Evolutionary conservation across 2,888 invertebrate species (phyloP), one percentile per base, ranked within the genome.

Genomic region (Thymelicus sylvestris): DNA sequence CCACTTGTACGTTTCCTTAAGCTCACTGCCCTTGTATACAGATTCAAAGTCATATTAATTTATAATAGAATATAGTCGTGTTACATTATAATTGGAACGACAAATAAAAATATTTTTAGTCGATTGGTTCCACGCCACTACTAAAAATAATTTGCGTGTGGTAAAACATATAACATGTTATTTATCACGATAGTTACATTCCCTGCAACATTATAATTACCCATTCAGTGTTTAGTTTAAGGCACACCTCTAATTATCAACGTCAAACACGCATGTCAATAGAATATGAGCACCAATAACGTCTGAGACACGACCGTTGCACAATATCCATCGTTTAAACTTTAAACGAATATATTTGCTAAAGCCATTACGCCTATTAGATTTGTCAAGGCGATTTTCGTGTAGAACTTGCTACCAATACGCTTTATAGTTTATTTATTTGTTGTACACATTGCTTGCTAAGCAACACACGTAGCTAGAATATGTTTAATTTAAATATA

Each of bases 331-430:
- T 79, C 84, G 81, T 85, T 85, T 83, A 83, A 82, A 86, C 81
- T 85, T 85, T 83, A 83, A 82, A 87, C 86, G 82, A 86, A 89
- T 88, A 87, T 91, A 87, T 92, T 92, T 92, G 89, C 86, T 79
- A 80, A 87, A 89, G 81, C 79, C 85, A 86, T 92, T 91, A 88
- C 88, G 81, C 75, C 84, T 81, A 83, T 86, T 88, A 86, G 86
- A 83, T 87, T 85, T 87, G 87, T 88, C 91, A 92, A 92, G 92
- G 91, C 75, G 79, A 78, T 90, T 90, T 89, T 91, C 87, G 89
- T 87, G 87, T 55, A 24, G 90, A 71, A 66, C 12, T 63, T 57
- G 68, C 55, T 38, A 61, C 60, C 67, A 50, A 61, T 44, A 59
- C 12, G 55, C 55, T 10, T 52, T 44, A 13, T 10, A 10, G 4